phyloP scores from a whole-genome alignment of 2,888 invertebrate genomes.

The Fragum sueziense region DNA sequence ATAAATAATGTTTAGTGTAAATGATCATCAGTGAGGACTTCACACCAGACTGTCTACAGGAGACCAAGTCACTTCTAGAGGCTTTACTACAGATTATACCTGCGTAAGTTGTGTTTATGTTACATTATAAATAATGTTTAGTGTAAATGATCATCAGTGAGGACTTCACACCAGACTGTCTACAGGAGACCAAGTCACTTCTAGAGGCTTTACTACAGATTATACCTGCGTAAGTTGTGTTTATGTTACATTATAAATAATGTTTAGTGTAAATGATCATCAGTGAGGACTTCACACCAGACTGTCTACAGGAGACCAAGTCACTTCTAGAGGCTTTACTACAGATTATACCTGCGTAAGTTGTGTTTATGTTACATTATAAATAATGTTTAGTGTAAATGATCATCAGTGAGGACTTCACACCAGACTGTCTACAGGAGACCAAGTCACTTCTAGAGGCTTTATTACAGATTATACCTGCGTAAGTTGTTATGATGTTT shows the following conservation, averaged over 20 bases:
- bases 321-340: slow-evolving; percentile 76
- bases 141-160: slow-evolving; percentile 85
- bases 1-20: too few relatives aligned
- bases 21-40: slow-evolving; percentile 85
- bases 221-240: slow-evolving; percentile 72
- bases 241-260: too few relatives aligned
- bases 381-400: too few relatives aligned
- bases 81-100: slow-evolving; percentile 74
- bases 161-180: slow-evolving; percentile 82
- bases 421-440: too few relatives aligned
- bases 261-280: slow-evolving; percentile 86
- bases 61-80: slow-evolving; percentile 81
- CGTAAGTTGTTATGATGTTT: too few relatives aligned
- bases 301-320: slow-evolving; percentile 80
- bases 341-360: slow-evolving; percentile 71
- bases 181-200: slow-evolving; percentile 80
- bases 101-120: too few relatives aligned
- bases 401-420: too few relatives aligned
- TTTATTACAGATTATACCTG: too few relatives aligned
- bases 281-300: slow-evolving; percentile 84
- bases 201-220: slow-evolving; percentile 77
- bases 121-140: too few relatives aligned
- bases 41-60: slow-evolving; percentile 77
- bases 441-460: too few relatives aligned
- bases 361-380: too few relatives aligned